Evolutionary conservation across 2,888 invertebrate genomes (phyloP), one percentile per base, ranked within the genome.

Genomic region (Chromoteleia sp.): DNA sequence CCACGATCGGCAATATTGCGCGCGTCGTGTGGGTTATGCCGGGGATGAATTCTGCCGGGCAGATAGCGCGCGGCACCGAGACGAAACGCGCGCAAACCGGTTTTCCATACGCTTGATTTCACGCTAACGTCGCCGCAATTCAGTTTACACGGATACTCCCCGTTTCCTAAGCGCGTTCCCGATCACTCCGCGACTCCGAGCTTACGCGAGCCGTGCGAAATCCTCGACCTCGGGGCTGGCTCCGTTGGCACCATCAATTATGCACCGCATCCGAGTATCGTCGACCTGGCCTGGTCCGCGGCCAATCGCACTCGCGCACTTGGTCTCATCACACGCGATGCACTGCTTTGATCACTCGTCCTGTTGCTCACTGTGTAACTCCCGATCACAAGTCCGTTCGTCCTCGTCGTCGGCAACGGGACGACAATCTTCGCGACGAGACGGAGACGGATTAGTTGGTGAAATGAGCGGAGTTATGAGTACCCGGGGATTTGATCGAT

Each of bases 61-160:
- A 48, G 56, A 59, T 73, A 78, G 29, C 36, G 68, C 65, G 67
- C 73, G 48, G 73, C 39, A 63, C 63, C 63, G 74, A 73, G 77
- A 73, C 73, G 67, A 82, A 82, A 59, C 56, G 77, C 63, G 76
- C 71, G 73, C 70, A 73, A 90, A 89, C 90, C 90, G 91, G 90
- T 91, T 91, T 87, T 85, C 87, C 88, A 85, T 88, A 88, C 89
- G 88, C 89, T 91, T 90, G 90, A 91, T 91, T 91, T 91, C 90
- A 90, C 90, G 90, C 89, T 87, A 87, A 90, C 89, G 86, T 89
- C 89, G 86, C 85, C 83, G 89, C 90, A 88, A 90, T 90, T 90
- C 89, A 88, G 90, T 89, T 89, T 90, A 88, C 89, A 89, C 88
- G 88, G 87, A 88, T 88, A 88, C 87, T 87, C 85, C 86, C 86